These are phyloP conservation scores for Panorpa germanica DNA, from an alignment of 2,888 invertebrate species.

Conservation along the genomic window DNA sequence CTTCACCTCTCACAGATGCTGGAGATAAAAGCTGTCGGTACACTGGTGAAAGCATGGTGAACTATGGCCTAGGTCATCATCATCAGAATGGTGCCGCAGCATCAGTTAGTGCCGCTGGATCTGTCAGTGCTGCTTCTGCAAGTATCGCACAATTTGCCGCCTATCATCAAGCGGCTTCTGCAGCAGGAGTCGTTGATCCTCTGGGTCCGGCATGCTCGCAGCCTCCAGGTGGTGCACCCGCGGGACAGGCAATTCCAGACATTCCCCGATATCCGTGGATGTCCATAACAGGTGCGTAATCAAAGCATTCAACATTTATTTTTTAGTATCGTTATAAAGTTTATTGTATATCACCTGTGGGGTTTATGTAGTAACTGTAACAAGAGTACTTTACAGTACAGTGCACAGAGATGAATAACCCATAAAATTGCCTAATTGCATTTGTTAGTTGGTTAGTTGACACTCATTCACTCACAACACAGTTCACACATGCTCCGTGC, in stretches of 20 bases:
- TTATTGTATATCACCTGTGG: neutral
- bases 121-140: conserved; percentile 10
- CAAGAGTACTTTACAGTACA: no score
- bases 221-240: conserved; percentile 38
- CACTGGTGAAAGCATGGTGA: conserved; percentile 62
- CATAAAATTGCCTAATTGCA: no score
- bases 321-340: no score
- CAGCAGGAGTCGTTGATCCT: conserved; percentile 54
- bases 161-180: conserved; percentile 65
- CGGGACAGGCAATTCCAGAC: conserved; percentile 75
- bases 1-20: no score
- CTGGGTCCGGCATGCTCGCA: conserved; percentile 66
- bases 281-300: conserved; percentile 86
- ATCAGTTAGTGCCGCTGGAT: conserved; percentile 18
- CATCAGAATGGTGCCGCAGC: conserved; percentile 55
- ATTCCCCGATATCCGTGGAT: conserved; percentile 92
- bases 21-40: conserved; percentile 74
- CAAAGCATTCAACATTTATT: no score
- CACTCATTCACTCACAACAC: no score
- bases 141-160: conserved; percentile 62
- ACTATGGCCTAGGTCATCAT: conserved; percentile 56
- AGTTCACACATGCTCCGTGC: no score
- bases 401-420: no score
- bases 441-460: no score
- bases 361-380: conserved; percentile 2